A percentile compares a stretch with the other conserved stretches of the same genome.
These are phyloP conservation scores for Myotis brandtii DNA, from an alignment of 2,113 vertebrate species.

Conservation along the genomic window DNA sequence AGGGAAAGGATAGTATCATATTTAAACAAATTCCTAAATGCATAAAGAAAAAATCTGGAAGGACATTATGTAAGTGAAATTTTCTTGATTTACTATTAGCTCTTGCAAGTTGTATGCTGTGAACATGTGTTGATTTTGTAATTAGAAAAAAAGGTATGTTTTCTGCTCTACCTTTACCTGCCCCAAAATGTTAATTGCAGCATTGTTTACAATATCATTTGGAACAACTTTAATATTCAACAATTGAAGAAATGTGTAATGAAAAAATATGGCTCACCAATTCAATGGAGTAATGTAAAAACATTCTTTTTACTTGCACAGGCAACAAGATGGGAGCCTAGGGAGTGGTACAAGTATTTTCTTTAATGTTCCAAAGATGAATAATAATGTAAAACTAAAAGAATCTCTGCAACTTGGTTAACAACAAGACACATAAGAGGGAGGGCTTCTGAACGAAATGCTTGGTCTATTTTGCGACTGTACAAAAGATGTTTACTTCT, in stretches of 20 bases:
- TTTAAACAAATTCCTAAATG: not conserved
- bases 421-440: not conserved
- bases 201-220: conserved; percentile 41
- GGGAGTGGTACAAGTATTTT: not conserved
- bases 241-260: conserved; percentile 3
- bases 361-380: not conserved
- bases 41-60: not conserved
- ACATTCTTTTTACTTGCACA: not conserved
- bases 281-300: not conserved
- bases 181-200: conserved; percentile 27
- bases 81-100: not conserved
- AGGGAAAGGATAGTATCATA: not conserved
- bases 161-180: not conserved
- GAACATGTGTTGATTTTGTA: not conserved
- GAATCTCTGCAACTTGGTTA: not conserved
- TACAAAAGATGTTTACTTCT: not conserved
- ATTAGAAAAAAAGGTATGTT: not conserved
- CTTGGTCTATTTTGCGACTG: not conserved
- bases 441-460: not conserved
- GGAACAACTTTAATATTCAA: not conserved
- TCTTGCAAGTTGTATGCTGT: not conserved
- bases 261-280: not conserved
- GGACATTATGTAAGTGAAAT: not conserved
- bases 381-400: not conserved
- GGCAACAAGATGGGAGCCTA: not conserved